Percentiles rank a stretch among this genome's conserved stretches.
Evolutionary conservation across 2,113 vertebrate genomes (phyloP).

Genomic region (Lampris incognitus): DNA sequence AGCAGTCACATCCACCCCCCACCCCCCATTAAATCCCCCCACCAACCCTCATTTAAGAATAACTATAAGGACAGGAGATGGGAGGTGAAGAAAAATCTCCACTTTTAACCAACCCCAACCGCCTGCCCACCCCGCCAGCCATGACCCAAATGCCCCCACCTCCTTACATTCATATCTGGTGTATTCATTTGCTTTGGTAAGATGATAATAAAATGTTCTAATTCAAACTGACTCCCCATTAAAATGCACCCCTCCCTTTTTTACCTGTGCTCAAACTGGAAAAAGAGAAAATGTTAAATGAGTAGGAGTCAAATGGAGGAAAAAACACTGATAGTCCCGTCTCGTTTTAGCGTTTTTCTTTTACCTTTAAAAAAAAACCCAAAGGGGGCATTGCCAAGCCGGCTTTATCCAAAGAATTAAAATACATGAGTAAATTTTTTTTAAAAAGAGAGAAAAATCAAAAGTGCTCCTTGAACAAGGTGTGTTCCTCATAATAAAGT

Average conservation of each 20-base stretch:
- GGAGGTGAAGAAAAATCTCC: constrained; percentile 29
- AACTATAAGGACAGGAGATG: constrained; percentile 54
- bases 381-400: constrained; percentile 29
- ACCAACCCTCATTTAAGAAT: constrained; percentile 27
- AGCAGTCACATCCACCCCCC: constrained; percentile 81
- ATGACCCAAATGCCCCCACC: constrained; percentile 4
- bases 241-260: constrained; percentile 19
- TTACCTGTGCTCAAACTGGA: constrained; percentile 9
- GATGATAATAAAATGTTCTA: neutral
- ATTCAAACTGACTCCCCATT: neutral
- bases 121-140: constrained; percentile 15
- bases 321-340: constrained; percentile 35
- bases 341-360: constrained; percentile 5
- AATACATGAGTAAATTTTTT: neutral
- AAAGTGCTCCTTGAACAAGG: constrained; percentile 35
- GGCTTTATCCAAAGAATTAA: constrained; percentile 68
- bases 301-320: constrained; percentile 45
- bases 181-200: neutral
- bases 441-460: constrained; percentile 51
- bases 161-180: constrained; percentile 8
- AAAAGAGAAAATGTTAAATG: constrained; percentile 42
- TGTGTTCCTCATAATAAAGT: neutral
- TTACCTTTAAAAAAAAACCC: neutral
- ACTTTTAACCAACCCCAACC: neutral
- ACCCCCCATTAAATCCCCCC: constrained; percentile 49